A percentile compares a stretch with the other conserved stretches of the same genome.
Evolutionary conservation across 1,140 invertebrate species (phyloP).

Genomic region (Drosophila gunungcola): DNA sequence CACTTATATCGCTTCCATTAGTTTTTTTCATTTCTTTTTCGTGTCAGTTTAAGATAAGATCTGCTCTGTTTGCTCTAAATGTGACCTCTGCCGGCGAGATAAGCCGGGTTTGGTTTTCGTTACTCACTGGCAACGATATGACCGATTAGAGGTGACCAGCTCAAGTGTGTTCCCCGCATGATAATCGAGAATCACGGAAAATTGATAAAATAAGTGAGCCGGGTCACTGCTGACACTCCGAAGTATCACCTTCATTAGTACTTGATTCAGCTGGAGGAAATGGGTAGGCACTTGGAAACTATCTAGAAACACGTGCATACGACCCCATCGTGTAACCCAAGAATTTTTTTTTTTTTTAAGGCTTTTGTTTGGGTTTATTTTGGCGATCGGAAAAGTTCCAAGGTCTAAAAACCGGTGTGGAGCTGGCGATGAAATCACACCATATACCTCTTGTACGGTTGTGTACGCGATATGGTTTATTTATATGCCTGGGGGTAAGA

Average conservation of each 20-base stretch:
- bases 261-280: conserved; percentile 26
- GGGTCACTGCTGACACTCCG: conserved; percentile 28
- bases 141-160: conserved; percentile 63
- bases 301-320: conserved; percentile 21
- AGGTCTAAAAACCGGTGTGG: conserved; percentile 42
- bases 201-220: conserved; percentile 38
- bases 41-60: conserved; percentile 32
- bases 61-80: conserved; percentile 31
- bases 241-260: conserved; percentile 57
- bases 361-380: conserved; percentile 12
- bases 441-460: conserved; percentile 11
- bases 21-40: conserved; percentile 19
- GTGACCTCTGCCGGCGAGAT: conserved; percentile 47
- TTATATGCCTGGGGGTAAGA: conserved; percentile 54
- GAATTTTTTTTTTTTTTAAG: conserved; percentile 4
- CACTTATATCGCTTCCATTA: conserved; percentile 36
- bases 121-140: conserved; percentile 37
- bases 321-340: conserved; percentile 17
- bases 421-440: conserved; percentile 1
- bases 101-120: conserved; percentile 23
- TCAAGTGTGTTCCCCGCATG: conserved; percentile 39
- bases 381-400: conserved; percentile 22
- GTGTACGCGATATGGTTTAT: conserved; percentile 48
- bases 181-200: conserved; percentile 38
- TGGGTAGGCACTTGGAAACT: conserved; percentile 7